Base-by-base conservation (phyloP, 2,797 vertebrate genomes). In the Columba guinea region DNA sequence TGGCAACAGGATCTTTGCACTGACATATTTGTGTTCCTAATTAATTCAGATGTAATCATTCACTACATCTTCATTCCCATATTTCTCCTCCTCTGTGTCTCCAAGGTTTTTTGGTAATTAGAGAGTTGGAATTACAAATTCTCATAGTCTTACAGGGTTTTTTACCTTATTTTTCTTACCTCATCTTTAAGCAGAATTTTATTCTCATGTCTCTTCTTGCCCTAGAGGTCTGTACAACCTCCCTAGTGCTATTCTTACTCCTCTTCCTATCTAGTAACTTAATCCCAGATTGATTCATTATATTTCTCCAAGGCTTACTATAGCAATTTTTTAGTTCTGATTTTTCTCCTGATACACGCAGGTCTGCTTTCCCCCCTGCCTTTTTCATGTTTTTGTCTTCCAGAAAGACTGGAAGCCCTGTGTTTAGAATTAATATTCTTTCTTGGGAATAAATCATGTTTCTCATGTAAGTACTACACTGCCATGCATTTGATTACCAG, bases 201-300 rank as follows among this genome's bases (percentile, higher is more conserved):
- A 94, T 92, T 94, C 86, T 95, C 79, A 82, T 81, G 71, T 93
- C 87, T 91, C 32, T 85, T 94, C 77, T 93, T 94, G 90, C 89
- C 84, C 88, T 81, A 59, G 80, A 97, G 95, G 75, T 94, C 84
- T 73, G 51, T 67, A 59, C n/a, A 74, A 79, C 46, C n/a, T 94
- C 92, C 84, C 76, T 58, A 63, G 77, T 96, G 94, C 53, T 87
- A 68, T 86, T 56, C 81, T 84, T 94, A 68, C 80, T 91, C 89
- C 93, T 83, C 81, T 86, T 86, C 39, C 74, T 94, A 35, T 79
- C 70, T 91, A 79, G 84, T 62, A 94, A 49, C 52, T 90, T 96
- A 97, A 95, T 97, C 94, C 95, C 95, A 95, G 89, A 95, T 83
- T 91, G 95, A 94, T 94, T 97, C 83, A 84, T 97, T 97, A 84